These are phyloP conservation scores for Bucorvus abyssinicus DNA, from an alignment of 2,797 vertebrate genomes.

Conservation along the genomic window DNA sequence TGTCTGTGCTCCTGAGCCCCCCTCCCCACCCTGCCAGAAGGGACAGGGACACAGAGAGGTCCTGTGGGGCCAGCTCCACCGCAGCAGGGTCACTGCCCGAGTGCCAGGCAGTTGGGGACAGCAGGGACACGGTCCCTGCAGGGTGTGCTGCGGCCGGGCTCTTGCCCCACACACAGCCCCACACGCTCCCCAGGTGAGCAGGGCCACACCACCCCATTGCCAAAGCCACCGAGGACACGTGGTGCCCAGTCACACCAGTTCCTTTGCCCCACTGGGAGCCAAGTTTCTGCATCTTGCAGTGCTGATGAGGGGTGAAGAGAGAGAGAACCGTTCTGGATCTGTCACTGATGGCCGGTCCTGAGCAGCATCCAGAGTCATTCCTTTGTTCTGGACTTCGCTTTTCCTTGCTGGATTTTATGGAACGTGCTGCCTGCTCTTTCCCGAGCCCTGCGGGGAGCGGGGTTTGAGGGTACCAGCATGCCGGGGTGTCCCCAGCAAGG, in stretches of 20 bases:
- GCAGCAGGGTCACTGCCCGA: neutral
- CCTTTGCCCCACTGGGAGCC: neutral
- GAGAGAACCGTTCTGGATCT: neutral
- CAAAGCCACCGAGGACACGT: rapidly evolving
- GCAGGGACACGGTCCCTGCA: rapidly evolving
- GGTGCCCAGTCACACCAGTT: neutral
- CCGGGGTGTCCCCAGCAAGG: rapidly evolving
- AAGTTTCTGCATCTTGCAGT: neutral
- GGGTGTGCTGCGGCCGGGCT: neutral
- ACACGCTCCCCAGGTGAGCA: rapidly evolving
- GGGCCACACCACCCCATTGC: neutral
- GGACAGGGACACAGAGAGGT: neutral
- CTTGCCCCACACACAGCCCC: neutral
- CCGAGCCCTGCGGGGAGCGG: rapidly evolving
- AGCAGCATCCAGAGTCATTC: neutral
- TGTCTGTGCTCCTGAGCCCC: neutral
- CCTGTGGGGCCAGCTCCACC: too few species aligned
- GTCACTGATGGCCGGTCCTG: neutral
- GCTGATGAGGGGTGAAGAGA: too few species aligned
- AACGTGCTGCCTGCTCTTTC: rapidly evolving
- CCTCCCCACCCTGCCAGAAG: neutral
- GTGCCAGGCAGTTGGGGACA: rapidly evolving
- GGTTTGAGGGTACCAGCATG: rapidly evolving
- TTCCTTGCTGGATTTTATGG: neutral
- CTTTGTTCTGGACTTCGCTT: neutral